Evolutionary conservation across 2,888 invertebrate species (phyloP), one percentile per base, ranked within the genome.

Genomic region (Xestia rhomboidea): DNA sequence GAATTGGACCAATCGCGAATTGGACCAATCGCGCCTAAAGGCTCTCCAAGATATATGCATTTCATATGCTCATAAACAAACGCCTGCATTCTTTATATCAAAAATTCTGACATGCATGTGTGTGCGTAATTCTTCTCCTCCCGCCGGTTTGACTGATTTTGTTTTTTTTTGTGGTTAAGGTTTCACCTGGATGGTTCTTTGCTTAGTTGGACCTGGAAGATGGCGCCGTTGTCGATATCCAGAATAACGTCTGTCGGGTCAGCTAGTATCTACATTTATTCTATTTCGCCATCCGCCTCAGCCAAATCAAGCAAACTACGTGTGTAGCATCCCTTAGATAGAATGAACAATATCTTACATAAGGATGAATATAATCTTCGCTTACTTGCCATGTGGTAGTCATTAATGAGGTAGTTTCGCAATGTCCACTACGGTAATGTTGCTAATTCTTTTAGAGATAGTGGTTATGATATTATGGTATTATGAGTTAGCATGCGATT

Each of bases 331-430:
- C n/a, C 64, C n/a, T 41, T 41, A 64, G n/a, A 15, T 13, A 18
- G 41, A 51, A 77, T 72, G 27, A 76, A 73, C 18, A 41, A 64
- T 64, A 18, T 62, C 64, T n/a, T 41, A 66, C 41, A 51, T 44
- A 38, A n/a, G 70, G 15, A 71, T 75, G n/a, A 74, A 83, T 79
- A 79, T 68, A 41, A 71, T 64, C 21, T 68, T 54, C 27, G 30
- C 34, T 73, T 49, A 60, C 34, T 84, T 51, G 57, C 74, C 30
- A 73, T 60, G 11, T 51, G 60, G 51, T n/a, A 46, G 7, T 76
- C 44, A 27, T 67, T 77, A 68, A 38, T 57, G 49, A 27, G 10
- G 11, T 38, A 60, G 6, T 67, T 75, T 8, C 0, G 10, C 24
- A 34, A 46, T 51, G 27, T n/a, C 76, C 51, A 62, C 24, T 63